phyloP scores from a whole-genome alignment of 2,797 vertebrate species.

The Amblyraja radiata region DNA sequence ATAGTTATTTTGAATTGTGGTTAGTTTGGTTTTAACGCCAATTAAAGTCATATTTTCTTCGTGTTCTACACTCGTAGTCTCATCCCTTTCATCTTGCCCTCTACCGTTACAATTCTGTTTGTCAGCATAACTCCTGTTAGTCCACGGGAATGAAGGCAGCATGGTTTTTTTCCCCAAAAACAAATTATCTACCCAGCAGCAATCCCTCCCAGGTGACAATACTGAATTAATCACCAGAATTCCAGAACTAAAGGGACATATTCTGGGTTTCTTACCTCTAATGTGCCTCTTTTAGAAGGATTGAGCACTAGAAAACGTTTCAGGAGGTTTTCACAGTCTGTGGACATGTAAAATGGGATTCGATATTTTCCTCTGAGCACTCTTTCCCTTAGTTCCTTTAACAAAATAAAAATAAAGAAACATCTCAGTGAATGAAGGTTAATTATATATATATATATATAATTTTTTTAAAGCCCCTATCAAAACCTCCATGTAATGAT shows the following conservation, averaged over 20 bases:
- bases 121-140: no score
- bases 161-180: no score
- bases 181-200: not conserved
- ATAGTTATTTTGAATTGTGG: not conserved
- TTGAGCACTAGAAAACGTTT: slow-evolving; percentile 98
- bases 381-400: slow-evolving; percentile 87
- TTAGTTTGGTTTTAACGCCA: not conserved
- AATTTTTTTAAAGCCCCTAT: not conserved
- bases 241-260: not conserved
- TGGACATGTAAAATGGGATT: slow-evolving; percentile 99
- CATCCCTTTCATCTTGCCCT: not conserved
- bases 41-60: not conserved
- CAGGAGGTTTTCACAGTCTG: slow-evolving; percentile 98
- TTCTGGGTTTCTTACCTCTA: slow-evolving; percentile 74
- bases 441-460: not conserved
- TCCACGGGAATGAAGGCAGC: not conserved
- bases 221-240: not conserved
- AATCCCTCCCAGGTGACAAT: not conserved
- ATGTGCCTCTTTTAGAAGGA: slow-evolving; percentile 89
- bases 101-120: not conserved
- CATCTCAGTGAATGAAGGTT: not conserved
- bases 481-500: not conserved
- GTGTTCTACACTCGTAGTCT: not conserved
- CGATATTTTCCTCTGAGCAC: slow-evolving; percentile 96
- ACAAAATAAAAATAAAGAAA: not conserved